A percentile compares a stretch with the other conserved stretches of the same genome.
These are phyloP conservation scores for Pelvicachromis taeniatus DNA, from an alignment of 2,113 vertebrate genomes.

Conservation along the genomic window DNA sequence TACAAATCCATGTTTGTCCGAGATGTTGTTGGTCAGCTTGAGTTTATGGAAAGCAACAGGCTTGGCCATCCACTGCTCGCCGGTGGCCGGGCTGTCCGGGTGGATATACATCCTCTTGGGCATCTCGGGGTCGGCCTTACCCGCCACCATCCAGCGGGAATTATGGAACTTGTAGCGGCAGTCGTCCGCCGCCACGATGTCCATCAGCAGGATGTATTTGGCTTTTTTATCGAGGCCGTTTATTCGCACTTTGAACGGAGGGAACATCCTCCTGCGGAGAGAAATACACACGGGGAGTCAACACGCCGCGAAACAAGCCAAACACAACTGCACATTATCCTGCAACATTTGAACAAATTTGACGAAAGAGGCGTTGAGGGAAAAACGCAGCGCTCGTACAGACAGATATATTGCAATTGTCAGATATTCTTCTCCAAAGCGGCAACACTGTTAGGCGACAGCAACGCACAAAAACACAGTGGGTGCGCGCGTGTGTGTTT, in stretches of 20 bases:
- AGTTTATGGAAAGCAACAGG: slow-evolving; percentile 98
- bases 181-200: slow-evolving; percentile 96
- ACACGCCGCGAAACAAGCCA: neutral
- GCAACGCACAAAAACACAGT: neutral
- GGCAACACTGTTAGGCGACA: neutral
- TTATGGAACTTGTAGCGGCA: slow-evolving; percentile 99
- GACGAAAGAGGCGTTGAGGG: neutral
- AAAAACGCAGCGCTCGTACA: neutral
- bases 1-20: slow-evolving; percentile 98
- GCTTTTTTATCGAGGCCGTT: slow-evolving; percentile 98
- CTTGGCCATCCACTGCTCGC: slow-evolving; percentile 99
- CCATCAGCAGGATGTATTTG: slow-evolving; percentile 97
- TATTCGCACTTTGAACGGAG: slow-evolving; percentile 96
- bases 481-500: neutral
- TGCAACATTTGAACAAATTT: neutral
- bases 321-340: neutral
- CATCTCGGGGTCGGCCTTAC: slow-evolving; percentile 98
- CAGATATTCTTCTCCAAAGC: neutral
- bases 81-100: slow-evolving; percentile 95
- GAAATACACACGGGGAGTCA: neutral
- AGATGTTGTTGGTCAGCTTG: slow-evolving; percentile 99
- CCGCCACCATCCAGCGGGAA: slow-evolving; percentile 98
- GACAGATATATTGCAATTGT: slow-evolving; percentile 7
- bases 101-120: slow-evolving; percentile 99
- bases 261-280: slow-evolving; percentile 91